phyloP scores from a whole-genome alignment of 2,797 vertebrate genomes.

The Mus caroli region DNA sequence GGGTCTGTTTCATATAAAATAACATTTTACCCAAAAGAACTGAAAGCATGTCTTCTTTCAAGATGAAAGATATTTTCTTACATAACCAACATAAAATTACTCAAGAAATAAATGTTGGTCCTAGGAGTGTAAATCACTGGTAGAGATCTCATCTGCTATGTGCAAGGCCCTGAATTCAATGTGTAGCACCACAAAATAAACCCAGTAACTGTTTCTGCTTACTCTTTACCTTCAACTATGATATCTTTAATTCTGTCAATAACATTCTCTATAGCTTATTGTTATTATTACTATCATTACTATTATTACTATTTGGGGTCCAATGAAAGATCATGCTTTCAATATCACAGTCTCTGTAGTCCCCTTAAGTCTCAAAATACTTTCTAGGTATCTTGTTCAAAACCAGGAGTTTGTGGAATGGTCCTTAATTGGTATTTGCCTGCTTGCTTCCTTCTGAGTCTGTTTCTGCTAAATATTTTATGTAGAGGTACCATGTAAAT shows the following conservation, averaged over 20 bases:
- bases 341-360: neutral
- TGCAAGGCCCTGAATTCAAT: neutral
- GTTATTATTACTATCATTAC: neutral
- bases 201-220: neutral
- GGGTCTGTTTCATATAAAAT: constrained; percentile 1
- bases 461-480: constrained; percentile 32
- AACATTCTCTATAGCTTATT: neutral
- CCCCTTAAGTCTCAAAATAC: neutral
- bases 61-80: constrained; percentile 24
- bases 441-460: neutral
- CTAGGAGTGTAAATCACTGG: neutral
- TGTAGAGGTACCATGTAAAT: neutral
- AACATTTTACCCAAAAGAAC: constrained; percentile 9
- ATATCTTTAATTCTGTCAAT: neutral
- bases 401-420: neutral
- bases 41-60: neutral
- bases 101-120: constrained; percentile 17
- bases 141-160: neutral
- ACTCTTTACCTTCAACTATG: neutral
- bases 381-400: neutral
- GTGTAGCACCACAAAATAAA: neutral
- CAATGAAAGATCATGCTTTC: neutral
- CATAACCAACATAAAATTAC: neutral
- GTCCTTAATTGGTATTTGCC: constrained; percentile 1
- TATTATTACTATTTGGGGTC: neutral